Evolutionary conservation across 2,113 vertebrate genomes (phyloP).

Genomic region (Seriola quinqueradiata): DNA sequence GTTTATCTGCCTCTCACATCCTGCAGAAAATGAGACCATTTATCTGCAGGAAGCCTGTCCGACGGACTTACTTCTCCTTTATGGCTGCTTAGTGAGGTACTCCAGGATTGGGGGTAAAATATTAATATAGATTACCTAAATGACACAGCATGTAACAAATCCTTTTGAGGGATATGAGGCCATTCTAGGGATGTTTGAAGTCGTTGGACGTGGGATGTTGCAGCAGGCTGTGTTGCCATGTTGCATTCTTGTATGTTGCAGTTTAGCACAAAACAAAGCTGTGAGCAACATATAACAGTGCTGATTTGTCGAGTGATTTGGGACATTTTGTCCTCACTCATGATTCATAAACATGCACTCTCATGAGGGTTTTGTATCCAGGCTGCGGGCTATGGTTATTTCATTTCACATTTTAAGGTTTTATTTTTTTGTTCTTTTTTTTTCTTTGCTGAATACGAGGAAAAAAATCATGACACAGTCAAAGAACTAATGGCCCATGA

Average conservation of each 20-base stretch:
- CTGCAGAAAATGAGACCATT: constrained; percentile 75
- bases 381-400: constrained; percentile 1
- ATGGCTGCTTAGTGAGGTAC: constrained; percentile 51
- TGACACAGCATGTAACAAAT: constrained; percentile 49
- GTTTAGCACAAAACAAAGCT: constrained; percentile 17
- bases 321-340: constrained; percentile 59
- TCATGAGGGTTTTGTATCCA: constrained; percentile 11
- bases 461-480: constrained; percentile 37
- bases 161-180: constrained; percentile 13
- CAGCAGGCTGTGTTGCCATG: neutral
- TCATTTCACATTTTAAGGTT: constrained; percentile 15
- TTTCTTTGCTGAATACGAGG: constrained; percentile 35
- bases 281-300: neutral
- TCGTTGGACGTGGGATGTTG: neutral
- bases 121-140: constrained; percentile 67
- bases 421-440: neutral
- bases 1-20: constrained; percentile 70
- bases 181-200: constrained; percentile 3
- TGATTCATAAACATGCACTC: neutral
- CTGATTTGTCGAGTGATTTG: constrained; percentile 15
- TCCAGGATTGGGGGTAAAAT: constrained; percentile 42
- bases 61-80: constrained; percentile 54
- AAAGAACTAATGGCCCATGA: constrained; percentile 39
- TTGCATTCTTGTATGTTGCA: constrained; percentile 15
- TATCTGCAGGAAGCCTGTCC: constrained; percentile 58